Evolutionary conservation across 2,888 invertebrate genomes (phyloP), one percentile per base, ranked within the genome.

Genomic region (Drosophila mimetica): DNA sequence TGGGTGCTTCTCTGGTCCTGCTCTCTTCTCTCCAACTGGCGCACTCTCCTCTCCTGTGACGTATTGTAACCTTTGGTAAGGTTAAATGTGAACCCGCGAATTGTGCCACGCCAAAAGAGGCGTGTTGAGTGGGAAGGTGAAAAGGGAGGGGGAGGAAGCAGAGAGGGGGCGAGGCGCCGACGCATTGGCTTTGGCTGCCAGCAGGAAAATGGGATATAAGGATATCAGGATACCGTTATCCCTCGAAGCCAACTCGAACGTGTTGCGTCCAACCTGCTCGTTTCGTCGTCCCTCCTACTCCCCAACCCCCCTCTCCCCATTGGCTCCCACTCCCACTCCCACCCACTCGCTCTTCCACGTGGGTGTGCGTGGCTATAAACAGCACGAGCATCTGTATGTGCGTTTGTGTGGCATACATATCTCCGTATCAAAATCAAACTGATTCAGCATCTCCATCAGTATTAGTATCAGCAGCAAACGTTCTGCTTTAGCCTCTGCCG

Each of bases 31-130:
- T 41, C 32, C 55, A 32, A 34, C 55, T 41, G 59, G 14, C 65
- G 42, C 64, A 37, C 65, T 69, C 58, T 46, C 69, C 53, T 41
- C 55, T 69, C 50, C 37, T 47, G 59, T 36, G 67, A 57, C 44
- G 47, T 32, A 59, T 69, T 65, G 71, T 81, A 81, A 81, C 81
- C 81, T 81, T 82, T 81, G 74, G 60, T 82, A 85, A 81, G 81
- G 81, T 81, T 81, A 81, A 81, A 81, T 81, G 79, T 77, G 71
- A 67, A 51, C 65, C 70, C 84, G 84, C 81, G 80, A 81, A 84
- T 75, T 78, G 78, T 80, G 79, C 79, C 80, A 77, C 67, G 69
- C 70, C 70, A 79, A 71, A 58, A 64, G 70, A 54, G 30, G 22
- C 20, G 22, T 32, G 28, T 44, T 53, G 36, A 55, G 30, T 54